A percentile compares a stretch with the other conserved stretches of the same genome.
Evolutionary conservation across 1,140 invertebrate species (phyloP).

Genomic region (Chelonus insularis): DNA sequence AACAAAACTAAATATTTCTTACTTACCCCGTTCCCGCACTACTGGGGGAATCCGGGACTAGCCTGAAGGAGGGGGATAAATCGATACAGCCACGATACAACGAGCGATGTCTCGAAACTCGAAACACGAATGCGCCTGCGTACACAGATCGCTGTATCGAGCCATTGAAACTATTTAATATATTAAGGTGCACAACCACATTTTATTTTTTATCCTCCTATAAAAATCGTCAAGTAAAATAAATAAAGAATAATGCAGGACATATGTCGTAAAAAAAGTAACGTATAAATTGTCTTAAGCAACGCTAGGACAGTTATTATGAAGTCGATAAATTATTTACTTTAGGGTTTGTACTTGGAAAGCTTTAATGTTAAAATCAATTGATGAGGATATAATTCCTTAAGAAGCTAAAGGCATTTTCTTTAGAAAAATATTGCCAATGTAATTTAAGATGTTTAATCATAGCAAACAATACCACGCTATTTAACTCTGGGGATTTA

Average conservation of each 20-base stretch:
- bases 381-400: no score
- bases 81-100: slow-evolving; percentile 60
- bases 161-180: slow-evolving; percentile 21
- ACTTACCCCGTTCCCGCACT: slow-evolving; percentile 8
- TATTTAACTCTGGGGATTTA: slow-evolving; percentile 44
- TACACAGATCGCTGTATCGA: slow-evolving; percentile 41
- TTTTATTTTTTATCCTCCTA: no score
- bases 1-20: background rate
- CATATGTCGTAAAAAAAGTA: no score
- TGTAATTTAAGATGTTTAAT: background rate
- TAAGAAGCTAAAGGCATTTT: no score
- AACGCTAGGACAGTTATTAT: no score
- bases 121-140: slow-evolving; percentile 52
- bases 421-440: no score
- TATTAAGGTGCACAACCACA: background rate
- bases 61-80: slow-evolving; percentile 46
- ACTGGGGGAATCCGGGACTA: slow-evolving; percentile 14
- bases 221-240: no score
- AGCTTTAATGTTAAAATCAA: no score
- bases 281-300: no score
- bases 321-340: no score
- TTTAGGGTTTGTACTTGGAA: no score
- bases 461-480: slow-evolving; percentile 18
- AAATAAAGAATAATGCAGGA: no score
- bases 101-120: slow-evolving; percentile 57